A percentile compares a stretch with the other conserved stretches of the same genome.
phyloP scores from a whole-genome alignment of 2,113 vertebrate genomes.

The Perognathus longimembris region DNA sequence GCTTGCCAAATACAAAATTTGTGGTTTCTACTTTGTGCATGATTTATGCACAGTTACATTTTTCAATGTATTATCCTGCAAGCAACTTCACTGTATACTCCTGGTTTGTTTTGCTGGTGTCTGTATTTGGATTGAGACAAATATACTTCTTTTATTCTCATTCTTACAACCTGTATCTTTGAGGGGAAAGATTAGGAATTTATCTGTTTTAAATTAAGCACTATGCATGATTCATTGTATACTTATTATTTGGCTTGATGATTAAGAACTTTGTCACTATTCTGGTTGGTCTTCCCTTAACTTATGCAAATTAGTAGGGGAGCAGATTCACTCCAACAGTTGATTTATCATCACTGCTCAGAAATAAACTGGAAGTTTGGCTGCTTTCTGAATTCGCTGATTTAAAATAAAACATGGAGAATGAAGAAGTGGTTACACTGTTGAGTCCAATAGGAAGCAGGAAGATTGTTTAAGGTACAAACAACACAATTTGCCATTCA shows the following conservation, averaged over 20 bases:
- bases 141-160: slow-evolving; percentile 67
- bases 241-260: background rate
- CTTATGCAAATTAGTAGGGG: background rate
- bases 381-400: background rate
- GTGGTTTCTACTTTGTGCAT: slow-evolving; percentile 83
- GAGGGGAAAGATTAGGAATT: background rate
- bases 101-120: slow-evolving; percentile 53
- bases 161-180: slow-evolving; percentile 53
- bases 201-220: slow-evolving; percentile 43
- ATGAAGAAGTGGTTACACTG: background rate
- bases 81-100: slow-evolving; percentile 64
- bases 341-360: background rate
- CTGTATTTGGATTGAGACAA: slow-evolving; percentile 74
- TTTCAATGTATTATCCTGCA: slow-evolving; percentile 77
- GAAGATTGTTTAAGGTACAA: background rate
- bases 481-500: background rate
- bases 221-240: background rate
- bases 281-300: background rate
- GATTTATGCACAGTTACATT: slow-evolving; percentile 82
- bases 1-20: slow-evolving; percentile 83
- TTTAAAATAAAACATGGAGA: background rate
- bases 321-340: background rate
- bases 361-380: background rate
- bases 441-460: background rate
- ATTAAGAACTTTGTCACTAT: slow-evolving; percentile 4